Base-by-base conservation (phyloP, 2,888 invertebrate genomes). In the Aphodius sticticus region DNA sequence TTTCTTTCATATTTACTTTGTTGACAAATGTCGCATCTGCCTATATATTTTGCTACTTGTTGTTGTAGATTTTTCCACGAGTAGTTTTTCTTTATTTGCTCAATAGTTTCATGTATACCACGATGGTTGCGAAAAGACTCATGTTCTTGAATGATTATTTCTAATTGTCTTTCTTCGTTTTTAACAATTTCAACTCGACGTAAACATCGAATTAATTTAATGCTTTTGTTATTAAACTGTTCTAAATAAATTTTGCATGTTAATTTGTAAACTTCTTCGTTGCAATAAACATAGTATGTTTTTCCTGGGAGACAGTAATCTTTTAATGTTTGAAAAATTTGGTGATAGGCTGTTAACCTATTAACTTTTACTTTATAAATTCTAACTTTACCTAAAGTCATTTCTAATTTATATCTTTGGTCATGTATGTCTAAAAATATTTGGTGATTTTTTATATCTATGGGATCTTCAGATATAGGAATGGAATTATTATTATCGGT, bases 191-290 rank as follows among this genome's bases (percentile, higher is more conserved):
- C 16, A 2, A 70, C 70, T 15, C 70, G 9, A n/a, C 16, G 16
- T 70, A 70, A 5, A 70, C 70, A 72, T 16, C 72, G 26, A 3
- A 26, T 72, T 26, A 72, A 26, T 72, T 14, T 16, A 1, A 74
- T n/a, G 16, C 37, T 74, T 36, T n/a, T 37, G 26, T 74, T 74
- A 36, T 35, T n/a, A 74, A 74, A 74, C 14, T 74, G 16, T 12
- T 74, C 35, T 26, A 74, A 35, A 36, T 36, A 74, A 35, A 74
- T 36, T 74, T 26, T n/a, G 15, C 36, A 26, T 36, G 37, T 35
- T 36, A 74, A 36, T 74, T 74, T 74, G n/a, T 74, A 74, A 6
- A 74, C 37, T 74, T 74, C 74, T 36, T 74, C 74, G 37, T 16
- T 74, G n/a, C 74, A 74, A 74, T 36, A 74, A 36, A 74, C 14